These are phyloP conservation scores for Lanistes nyassanus DNA, from an alignment of 1,140 invertebrate genomes.

Conservation along the genomic window DNA sequence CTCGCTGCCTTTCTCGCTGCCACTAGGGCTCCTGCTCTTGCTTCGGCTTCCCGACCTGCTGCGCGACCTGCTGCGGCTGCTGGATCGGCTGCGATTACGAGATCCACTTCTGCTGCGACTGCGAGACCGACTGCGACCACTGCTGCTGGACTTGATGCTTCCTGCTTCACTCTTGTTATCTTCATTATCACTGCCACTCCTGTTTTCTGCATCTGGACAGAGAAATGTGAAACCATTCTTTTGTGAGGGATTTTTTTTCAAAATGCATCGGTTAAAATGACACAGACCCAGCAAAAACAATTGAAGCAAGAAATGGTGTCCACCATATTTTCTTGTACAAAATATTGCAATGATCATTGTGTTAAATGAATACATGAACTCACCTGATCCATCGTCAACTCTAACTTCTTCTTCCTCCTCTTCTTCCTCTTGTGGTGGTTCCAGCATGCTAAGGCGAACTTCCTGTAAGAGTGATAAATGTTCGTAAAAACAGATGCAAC, in stretches of 20 bases:
- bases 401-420: constrained; percentile 72
- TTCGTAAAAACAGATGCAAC: background rate
- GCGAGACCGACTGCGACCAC: constrained; percentile 34
- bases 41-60: constrained; percentile 32
- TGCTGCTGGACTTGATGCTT: constrained; percentile 33
- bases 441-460: constrained; percentile 83
- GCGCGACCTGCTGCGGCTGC: constrained; percentile 20
- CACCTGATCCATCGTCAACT: constrained; percentile 18
- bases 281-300: no score
- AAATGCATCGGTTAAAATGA: background rate
- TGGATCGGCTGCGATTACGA: constrained; percentile 42
- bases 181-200: constrained; percentile 33
- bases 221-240: no score
- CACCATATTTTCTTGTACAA: no score
- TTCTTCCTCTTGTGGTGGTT: constrained; percentile 82
- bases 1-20: constrained; percentile 41
- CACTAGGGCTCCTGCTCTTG: constrained; percentile 26
- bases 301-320: no score
- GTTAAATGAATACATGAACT: background rate
- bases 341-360: no score
- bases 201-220: constrained; percentile 35
- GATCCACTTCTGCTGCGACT: constrained; percentile 33
- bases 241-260: no score
- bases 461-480: constrained; percentile 49
- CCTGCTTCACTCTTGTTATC: constrained; percentile 45